Evolutionary conservation across 2,113 vertebrate species (phyloP), one percentile per base, ranked within the genome.

Genomic region (Phoenicopterus ruber): DNA sequence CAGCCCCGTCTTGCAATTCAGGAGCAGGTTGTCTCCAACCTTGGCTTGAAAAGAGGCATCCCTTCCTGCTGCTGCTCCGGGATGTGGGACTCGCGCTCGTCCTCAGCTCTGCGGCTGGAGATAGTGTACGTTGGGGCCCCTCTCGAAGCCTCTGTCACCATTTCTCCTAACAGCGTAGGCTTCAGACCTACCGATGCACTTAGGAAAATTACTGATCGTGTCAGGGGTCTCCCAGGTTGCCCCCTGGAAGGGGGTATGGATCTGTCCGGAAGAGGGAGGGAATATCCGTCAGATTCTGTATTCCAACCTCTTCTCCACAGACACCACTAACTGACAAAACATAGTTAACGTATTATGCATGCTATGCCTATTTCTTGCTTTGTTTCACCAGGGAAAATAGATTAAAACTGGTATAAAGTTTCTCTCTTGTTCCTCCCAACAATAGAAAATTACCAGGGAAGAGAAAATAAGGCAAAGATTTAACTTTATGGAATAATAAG

Each of bases 371-470:
- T 65, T 86, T 73, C 49, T 86, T 54, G 28, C 34, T 72, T 92
- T 73, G 34, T 88, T 88, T 86, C 62, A 47, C 12, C 11, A 22
- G 40, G 14, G 31, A 73, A 91, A 91, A 84, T 54, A 81, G 21
- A 74, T 77, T 73, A 65, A 78, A 93, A 86, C 36, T 54, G 19
- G 31, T 88, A 52, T 78, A 47, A 77, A 66, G 24, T 94, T 93
- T 91, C 46, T 12, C 8, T 40, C 58, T 83, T 83, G 40, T 83
- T 86, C 40, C 55, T 86, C 15, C 31, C 62, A 63, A n/a, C 40
- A 65, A 71, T 26, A 61, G 61, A 88, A 92, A 47, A 90, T 72
- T 54, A 79, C 22, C 58, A 69, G 25, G 13, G 38, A 66, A 71
- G 32, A 81, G 55, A 92, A 92, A 90, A 52, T 42, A 47, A 82